Evolutionary conservation across 2,113 vertebrate species (phyloP).

Genomic region (Heterocephalus glaber): DNA sequence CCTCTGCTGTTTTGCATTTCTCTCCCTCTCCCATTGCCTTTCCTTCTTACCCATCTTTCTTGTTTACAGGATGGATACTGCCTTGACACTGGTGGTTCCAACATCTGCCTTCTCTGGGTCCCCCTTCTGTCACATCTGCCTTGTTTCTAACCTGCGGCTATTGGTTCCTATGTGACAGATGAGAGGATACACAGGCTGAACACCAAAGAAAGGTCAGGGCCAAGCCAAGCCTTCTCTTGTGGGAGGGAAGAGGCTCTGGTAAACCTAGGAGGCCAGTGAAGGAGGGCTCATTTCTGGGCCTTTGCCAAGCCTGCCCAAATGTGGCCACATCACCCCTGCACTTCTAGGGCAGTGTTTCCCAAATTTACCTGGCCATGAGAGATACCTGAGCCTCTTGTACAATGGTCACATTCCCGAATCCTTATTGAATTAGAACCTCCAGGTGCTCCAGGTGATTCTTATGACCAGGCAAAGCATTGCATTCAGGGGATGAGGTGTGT

Average conservation of each 20-base stretch:
- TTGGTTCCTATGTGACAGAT: neutral
- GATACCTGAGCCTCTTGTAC: neutral
- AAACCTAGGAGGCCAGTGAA: neutral
- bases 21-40: neutral
- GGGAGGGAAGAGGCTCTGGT: neutral
- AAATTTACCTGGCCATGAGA: neutral
- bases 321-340: neutral
- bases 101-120: neutral
- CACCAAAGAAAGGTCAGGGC: neutral
- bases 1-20: neutral
- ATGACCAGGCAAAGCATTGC: neutral
- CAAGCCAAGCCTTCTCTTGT: neutral
- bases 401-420: neutral
- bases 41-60: neutral
- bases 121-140: neutral
- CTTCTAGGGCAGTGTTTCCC: neutral
- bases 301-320: neutral
- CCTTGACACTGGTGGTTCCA: neutral
- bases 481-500: neutral
- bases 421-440: neutral
- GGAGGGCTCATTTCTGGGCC: neutral
- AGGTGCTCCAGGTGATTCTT: neutral
- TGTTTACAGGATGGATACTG: neutral
- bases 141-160: neutral
- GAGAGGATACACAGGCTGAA: neutral